Evolutionary conservation across 35 echinoderm and acorn worm species (phyloP), one percentile per base, ranked within the genome.

Genomic region (Eucidaris tribuloides): DNA sequence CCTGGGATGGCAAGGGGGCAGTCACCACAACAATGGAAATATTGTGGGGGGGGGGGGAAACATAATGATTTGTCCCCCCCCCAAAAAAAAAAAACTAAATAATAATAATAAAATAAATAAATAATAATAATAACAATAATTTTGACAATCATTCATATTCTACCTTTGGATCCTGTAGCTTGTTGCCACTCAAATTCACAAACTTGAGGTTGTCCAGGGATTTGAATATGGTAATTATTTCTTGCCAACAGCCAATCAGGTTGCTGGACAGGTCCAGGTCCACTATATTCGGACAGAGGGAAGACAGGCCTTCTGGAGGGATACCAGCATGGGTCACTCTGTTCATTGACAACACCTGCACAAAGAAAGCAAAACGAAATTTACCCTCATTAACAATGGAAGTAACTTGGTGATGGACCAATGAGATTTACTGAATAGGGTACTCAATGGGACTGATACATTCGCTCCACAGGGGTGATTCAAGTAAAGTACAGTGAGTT

Each of bases 191-290:
- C 3, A 99, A 52, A 45, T 99, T 93, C 17, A 93, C 59, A 82
- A 89, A 99, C 58, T 99, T 86, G 13, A 99, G 54, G 20, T 76
- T 72, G 37, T 91, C 91, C 48, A 99, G 79, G 49, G 87, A 48
- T 56, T 41, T 58, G 45, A 93, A 66, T 22, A 99, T 70, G 23
- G 45, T 52, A 7, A 93, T 59, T 13, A 99, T 91, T 77, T 93
- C 87, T 31, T 84, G 34, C 94, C 94, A 97, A 66, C 45, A 59
- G 52, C 66, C 42, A 24, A 99, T 80, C 38, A 79, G 52, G 64
- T 99, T 93, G 40, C 64, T 58, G 1, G 91, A 93, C 2, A 99
- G 63, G 56, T 99, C 96, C 42, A 99, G 71, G 44, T 99, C 96
- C 4, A 81, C 62, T 2, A 99, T 81, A 81, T 97, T 99, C 13